Percentiles rank a stretch among this genome's conserved stretches.
phyloP scores from a whole-genome alignment of 92 coral and sea anemone species.

The Epizoanthus stellaris region DNA sequence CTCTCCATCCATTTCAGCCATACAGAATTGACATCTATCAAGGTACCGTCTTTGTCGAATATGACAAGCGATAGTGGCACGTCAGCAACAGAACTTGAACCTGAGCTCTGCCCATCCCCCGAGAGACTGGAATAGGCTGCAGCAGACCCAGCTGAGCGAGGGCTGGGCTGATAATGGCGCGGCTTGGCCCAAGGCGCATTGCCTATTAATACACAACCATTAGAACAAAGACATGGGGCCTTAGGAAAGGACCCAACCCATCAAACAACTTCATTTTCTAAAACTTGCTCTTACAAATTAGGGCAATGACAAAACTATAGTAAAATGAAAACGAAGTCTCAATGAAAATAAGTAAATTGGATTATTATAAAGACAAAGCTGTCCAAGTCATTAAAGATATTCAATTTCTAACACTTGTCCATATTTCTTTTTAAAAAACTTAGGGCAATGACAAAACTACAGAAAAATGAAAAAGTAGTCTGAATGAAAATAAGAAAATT shows the following conservation, averaged over 20 bases:
- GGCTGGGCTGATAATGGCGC: constrained; percentile 41
- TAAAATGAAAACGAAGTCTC: not conserved
- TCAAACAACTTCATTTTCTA: not conserved
- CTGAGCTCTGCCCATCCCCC: constrained; percentile 75
- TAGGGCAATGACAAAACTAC: not conserved
- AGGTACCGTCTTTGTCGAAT: constrained; percentile 97
- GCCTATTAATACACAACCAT: constrained; percentile 65
- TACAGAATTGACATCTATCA: constrained; percentile 89
- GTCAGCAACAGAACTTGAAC: constrained; percentile 34
- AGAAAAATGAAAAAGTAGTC: not conserved
- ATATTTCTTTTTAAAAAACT: not conserved
- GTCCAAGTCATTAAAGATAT: too few relatives aligned
- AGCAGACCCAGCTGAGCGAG: constrained; percentile 44
- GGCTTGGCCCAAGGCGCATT: constrained; percentile 72
- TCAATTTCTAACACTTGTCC: too few relatives aligned
- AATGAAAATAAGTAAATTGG: not conserved
- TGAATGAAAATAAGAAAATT: not conserved
- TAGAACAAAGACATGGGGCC: constrained; percentile 69
- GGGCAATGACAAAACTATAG: not conserved
- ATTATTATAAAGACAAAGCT: too few relatives aligned
- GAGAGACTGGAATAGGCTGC: constrained; percentile 72
- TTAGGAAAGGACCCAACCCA: not conserved
- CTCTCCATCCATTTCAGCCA: constrained; percentile 96
- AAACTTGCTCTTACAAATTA: not conserved
- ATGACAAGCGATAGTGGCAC: constrained; percentile 80